These are phyloP conservation scores for Cettia cetti DNA, from an alignment of 2,113 vertebrate genomes.

Conservation along the genomic window DNA sequence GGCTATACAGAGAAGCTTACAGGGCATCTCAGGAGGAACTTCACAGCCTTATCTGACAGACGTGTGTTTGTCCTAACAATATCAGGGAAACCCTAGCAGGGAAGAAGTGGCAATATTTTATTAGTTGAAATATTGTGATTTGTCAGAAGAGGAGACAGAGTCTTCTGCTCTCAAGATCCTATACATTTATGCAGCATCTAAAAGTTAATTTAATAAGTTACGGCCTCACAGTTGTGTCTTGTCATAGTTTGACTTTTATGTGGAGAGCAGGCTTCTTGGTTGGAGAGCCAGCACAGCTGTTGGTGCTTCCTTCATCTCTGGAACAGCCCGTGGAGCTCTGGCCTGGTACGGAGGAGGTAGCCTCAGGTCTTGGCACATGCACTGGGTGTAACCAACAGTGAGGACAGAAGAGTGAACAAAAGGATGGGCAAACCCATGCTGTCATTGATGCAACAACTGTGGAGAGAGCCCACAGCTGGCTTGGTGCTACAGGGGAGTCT, in stretches of 20 bases:
- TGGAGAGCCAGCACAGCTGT: background rate
- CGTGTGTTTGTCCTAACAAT: background rate
- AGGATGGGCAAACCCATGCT: background rate
- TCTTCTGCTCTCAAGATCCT: slow-evolving; percentile 1
- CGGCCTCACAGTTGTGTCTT: background rate
- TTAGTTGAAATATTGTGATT: slow-evolving; percentile 42
- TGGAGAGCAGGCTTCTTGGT: background rate
- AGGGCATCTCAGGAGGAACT: slow-evolving; percentile 45
- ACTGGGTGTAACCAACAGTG: background rate
- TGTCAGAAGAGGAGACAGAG: background rate
- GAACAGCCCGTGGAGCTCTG: background rate
- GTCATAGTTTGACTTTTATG: background rate
- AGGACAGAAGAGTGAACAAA: background rate
- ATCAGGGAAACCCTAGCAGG: slow-evolving; percentile 42
- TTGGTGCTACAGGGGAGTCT: background rate
- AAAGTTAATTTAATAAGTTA: slow-evolving; percentile 61
- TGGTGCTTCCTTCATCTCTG: background rate
- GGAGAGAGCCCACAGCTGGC: background rate
- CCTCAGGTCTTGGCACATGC: background rate
- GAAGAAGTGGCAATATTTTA: slow-evolving; percentile 58
- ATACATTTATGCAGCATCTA: background rate
- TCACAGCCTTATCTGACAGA: slow-evolving; percentile 54
- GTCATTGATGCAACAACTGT: background rate
- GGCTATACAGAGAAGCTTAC: background rate
- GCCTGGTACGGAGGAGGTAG: fast-evolving